Evolutionary conservation across 2,888 invertebrate species (phyloP).

Genomic region (Diarsia brunnea): DNA sequence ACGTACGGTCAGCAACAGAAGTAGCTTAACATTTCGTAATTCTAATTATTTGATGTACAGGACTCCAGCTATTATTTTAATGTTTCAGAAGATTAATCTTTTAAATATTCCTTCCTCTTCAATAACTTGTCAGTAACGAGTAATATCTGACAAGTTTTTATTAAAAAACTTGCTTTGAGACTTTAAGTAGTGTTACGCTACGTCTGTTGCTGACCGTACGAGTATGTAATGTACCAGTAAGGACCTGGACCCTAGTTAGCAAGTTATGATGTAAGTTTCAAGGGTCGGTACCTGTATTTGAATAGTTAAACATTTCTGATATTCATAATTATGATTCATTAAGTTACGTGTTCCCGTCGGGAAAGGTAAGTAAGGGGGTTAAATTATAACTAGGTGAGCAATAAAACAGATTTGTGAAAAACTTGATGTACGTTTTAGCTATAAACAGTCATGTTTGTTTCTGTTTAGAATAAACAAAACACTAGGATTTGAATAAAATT

Average conservation of each 20-base stretch:
- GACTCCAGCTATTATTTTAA: too few relatives aligned
- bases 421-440: not conserved
- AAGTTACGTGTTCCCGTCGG: not conserved
- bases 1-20: not conserved
- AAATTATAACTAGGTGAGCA: not conserved
- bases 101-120: too few relatives aligned
- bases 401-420: not conserved
- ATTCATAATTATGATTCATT: conserved; percentile 43
- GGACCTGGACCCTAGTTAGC: conserved; percentile 35
- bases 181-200: too few relatives aligned
- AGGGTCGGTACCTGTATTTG: conserved; percentile 15
- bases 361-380: not conserved
- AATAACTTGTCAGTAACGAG: too few relatives aligned
- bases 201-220: not conserved
- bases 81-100: too few relatives aligned
- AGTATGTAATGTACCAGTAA: conserved; percentile 9
- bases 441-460: not conserved
- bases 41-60: too few relatives aligned
- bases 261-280: conserved; percentile 35
- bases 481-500: not conserved
- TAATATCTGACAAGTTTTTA: too few relatives aligned
- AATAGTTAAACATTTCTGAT: conserved; percentile 41
- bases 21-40: too few relatives aligned
- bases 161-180: too few relatives aligned
- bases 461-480: not conserved